Evolutionary conservation across 2,113 vertebrate species (phyloP), one percentile per base, ranked within the genome.

Genomic region (Scytalopus superciliaris): DNA sequence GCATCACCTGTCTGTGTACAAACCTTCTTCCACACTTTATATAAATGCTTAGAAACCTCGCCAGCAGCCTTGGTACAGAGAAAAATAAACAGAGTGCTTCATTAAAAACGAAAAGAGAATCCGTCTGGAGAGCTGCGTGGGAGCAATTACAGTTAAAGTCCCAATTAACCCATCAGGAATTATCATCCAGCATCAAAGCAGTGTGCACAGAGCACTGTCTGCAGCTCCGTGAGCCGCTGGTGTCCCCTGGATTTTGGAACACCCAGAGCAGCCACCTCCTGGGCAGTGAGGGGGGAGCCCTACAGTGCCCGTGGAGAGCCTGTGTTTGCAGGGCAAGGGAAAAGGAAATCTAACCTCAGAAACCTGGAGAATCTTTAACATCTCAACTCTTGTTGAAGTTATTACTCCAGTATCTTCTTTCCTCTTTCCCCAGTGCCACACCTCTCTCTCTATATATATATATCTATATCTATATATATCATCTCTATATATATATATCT

Each of bases 21-120:
- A 98, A 99, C 99, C 99, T 99, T 99, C 98, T 99, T 99, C 99
- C 99, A 99, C 77, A 99, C 99, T 99, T 99, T 99, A 98, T 98
- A 98, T 97, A 99, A 98, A 96, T 98, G 98, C 95, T 96, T 98
- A 97, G 97, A 96, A 83, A 96, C 98, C 70, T 98, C 98, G 69
- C 98, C 98, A 97, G 98, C 86, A 97, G 97, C 98, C 98, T 99
- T 99, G 93, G 98, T 97, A 97, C 96, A 97, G 97, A 97, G 98
- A 93, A 97, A 98, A 93, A 98, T 93, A 97, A 96, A 97, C 95
- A 96, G 81, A 98, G 62, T 42, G 93, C 96, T 98, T 98, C 89
- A 98, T 98, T 98, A 98, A 97, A 96, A 96, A 92, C 88, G 55
- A 95, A 91, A 95, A 77, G 60, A 75, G 84, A 96, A 89, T 39